Evolutionary conservation across 1,140 invertebrate genomes (phyloP).

Genomic region (Anastrepha ludens): DNA sequence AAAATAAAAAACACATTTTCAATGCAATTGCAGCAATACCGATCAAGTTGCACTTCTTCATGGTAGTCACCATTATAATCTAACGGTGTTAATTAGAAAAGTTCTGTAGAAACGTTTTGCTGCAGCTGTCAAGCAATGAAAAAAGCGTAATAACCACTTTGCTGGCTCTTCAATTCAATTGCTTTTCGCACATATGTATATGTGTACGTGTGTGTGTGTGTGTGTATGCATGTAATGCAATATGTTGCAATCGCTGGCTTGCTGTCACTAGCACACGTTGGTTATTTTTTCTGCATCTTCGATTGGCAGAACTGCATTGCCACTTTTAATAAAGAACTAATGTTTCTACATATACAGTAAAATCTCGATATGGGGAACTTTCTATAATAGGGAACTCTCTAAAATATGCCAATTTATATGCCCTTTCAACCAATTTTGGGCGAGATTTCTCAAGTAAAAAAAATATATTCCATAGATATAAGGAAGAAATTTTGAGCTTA

Average conservation of each 20-base stretch:
- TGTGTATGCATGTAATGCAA: not conserved
- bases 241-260: not conserved
- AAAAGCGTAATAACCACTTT: not conserved
- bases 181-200: not conserved
- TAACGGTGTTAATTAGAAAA: slow-evolving; percentile 31
- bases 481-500: too few species aligned
- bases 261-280: not conserved
- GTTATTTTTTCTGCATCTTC: not conserved
- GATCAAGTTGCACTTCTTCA: not conserved
- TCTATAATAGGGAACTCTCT: too few species aligned
- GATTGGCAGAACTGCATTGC: not conserved
- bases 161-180: not conserved
- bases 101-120: slow-evolving; percentile 19
- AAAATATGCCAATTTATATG: too few species aligned
- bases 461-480: too few species aligned
- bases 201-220: not conserved
- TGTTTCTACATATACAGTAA: too few species aligned
- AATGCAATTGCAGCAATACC: not conserved
- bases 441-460: too few species aligned
- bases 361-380: too few species aligned
- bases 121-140: not conserved
- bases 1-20: too few species aligned
- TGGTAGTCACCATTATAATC: not conserved
- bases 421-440: too few species aligned
- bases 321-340: not conserved